phyloP scores from a whole-genome alignment of 2,888 invertebrate species.

The Ornithoptera alexandrae region DNA sequence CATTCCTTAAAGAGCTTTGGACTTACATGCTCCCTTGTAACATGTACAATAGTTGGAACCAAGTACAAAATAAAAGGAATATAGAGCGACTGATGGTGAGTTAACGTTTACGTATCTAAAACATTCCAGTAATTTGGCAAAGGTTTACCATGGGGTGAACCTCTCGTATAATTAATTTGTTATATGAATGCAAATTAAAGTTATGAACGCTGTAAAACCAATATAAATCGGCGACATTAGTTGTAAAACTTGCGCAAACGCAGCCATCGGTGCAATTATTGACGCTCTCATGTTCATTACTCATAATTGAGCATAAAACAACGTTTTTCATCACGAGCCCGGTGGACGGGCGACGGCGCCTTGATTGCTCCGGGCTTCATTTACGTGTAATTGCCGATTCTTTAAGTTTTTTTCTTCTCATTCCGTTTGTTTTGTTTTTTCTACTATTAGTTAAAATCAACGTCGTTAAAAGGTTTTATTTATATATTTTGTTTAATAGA shows the following conservation, averaged over 20 bases:
- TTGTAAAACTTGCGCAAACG: not conserved
- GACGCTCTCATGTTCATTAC: conserved; percentile 21
- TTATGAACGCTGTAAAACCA: conserved; percentile 1
- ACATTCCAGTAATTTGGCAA: too few relatives aligned
- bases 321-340: conserved; percentile 1
- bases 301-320: conserved; percentile 20
- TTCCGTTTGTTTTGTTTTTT: not conserved
- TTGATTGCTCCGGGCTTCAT: not conserved
- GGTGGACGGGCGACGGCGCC: not conserved
- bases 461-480: not conserved
- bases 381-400: not conserved
- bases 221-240: conserved; percentile 4
- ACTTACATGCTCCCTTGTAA: too few relatives aligned
- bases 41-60: too few relatives aligned
- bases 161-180: too few relatives aligned
- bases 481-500: too few relatives aligned
- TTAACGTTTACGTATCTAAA: too few relatives aligned
- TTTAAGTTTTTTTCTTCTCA: not conserved
- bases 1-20: too few relatives aligned
- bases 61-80: too few relatives aligned
- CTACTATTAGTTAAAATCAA: not conserved
- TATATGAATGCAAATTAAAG: not conserved
- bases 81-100: too few relatives aligned
- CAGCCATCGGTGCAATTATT: conserved; percentile 10
- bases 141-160: too few relatives aligned